These are phyloP conservation scores for Ichneumoninae sp. DNA, from an alignment of 2,888 invertebrate species.

Conservation along the genomic window DNA sequence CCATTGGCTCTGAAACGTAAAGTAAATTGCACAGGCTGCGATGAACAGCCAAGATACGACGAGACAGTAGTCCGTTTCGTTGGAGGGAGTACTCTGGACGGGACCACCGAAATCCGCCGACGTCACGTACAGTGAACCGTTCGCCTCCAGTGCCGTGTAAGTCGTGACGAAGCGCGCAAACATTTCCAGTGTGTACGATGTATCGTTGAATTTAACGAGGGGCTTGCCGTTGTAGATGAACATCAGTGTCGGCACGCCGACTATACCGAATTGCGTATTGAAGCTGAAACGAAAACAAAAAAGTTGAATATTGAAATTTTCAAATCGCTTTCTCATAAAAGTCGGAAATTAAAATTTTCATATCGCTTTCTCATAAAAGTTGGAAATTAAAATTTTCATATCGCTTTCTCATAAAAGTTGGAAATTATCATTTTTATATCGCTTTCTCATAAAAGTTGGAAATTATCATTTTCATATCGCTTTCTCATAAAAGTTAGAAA, in stretches of 20 bases:
- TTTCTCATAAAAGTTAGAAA: no score
- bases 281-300: constrained; percentile 85
- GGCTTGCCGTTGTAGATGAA: constrained; percentile 95
- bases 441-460: no score
- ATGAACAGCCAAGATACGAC: constrained; percentile 95
- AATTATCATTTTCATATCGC: no score
- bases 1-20: constrained; percentile 91
- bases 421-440: no score
- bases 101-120: constrained; percentile 93
- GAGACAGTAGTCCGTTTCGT: constrained; percentile 92
- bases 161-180: constrained; percentile 92
- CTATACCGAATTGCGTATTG: constrained; percentile 95
- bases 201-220: constrained; percentile 93
- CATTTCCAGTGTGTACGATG: constrained; percentile 91
- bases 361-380: no score
- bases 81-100: constrained; percentile 90
- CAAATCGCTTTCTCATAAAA: no score
- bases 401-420: no score
- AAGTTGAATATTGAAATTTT: no score
- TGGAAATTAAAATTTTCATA: no score
- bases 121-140: constrained; percentile 88
- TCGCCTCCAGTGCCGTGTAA: constrained; percentile 89
- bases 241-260: constrained; percentile 95
- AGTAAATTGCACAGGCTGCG: constrained; percentile 89
- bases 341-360: no score